phyloP scores from a whole-genome alignment of 2,113 vertebrate genomes.

The Phalacrocorax aristotelis region DNA sequence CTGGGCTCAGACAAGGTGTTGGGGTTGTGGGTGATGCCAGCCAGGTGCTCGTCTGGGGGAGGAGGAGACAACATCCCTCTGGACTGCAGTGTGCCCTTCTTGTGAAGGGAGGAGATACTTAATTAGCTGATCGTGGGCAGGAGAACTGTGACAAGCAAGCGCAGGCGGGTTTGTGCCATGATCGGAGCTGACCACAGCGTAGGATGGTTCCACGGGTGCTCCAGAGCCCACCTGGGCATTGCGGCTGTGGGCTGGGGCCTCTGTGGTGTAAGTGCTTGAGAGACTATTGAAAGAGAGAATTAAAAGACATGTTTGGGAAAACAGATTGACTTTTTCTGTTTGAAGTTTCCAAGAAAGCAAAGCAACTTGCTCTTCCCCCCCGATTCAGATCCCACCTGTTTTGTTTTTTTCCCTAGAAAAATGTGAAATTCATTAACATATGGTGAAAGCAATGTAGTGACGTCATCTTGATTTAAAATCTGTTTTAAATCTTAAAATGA shows the following conservation, averaged over 20 bases:
- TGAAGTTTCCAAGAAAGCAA: slow-evolving; percentile 18
- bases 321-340: neutral
- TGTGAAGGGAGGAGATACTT: neutral
- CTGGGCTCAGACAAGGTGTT: neutral
- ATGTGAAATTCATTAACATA: slow-evolving; percentile 63
- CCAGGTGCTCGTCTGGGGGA: neutral
- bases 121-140: neutral
- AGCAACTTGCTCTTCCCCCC: slow-evolving; percentile 22
- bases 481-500: slow-evolving; percentile 54
- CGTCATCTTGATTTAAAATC: slow-evolving; percentile 59
- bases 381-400: slow-evolving; percentile 40
- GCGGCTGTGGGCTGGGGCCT: rapidly evolving
- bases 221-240: neutral
- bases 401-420: slow-evolving; percentile 15
- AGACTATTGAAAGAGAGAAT: neutral
- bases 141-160: neutral
- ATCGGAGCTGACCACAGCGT: neutral
- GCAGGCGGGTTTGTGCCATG: rapidly evolving
- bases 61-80: neutral
- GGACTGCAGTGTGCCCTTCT: neutral
- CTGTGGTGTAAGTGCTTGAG: neutral
- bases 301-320: neutral
- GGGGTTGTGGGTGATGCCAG: neutral
- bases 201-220: neutral
- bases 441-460: slow-evolving; percentile 42